Evolutionary conservation across 1,140 invertebrate genomes (phyloP).

Genomic region (Ditylenchus dipsaci): DNA sequence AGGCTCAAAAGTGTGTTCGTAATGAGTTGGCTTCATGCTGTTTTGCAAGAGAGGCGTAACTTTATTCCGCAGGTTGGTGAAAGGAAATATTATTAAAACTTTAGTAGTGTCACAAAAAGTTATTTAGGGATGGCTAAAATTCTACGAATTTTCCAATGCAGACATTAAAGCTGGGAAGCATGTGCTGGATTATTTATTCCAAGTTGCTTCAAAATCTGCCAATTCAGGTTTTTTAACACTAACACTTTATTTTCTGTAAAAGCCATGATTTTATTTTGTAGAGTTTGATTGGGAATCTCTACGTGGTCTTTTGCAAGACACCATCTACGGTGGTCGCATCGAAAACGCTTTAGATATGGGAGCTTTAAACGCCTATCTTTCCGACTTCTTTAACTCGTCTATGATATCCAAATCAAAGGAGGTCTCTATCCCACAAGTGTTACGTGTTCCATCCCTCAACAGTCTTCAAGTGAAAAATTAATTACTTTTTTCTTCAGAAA

Average conservation of each 20-base stretch:
- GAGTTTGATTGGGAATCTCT: slow-evolving; percentile 71
- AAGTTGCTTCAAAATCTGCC: neutral
- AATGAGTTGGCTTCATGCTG: slow-evolving; percentile 76
- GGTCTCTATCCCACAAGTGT: slow-evolving; percentile 3
- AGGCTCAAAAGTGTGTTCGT: slow-evolving; percentile 61
- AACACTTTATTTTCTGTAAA: too few relatives aligned
- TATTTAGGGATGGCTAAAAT: slow-evolving; percentile 73
- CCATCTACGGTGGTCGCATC: slow-evolving; percentile 81
- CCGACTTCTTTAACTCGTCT: slow-evolving; percentile 8
- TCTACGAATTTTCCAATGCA: slow-evolving; percentile 81
- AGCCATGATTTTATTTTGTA: slow-evolving; percentile 7
- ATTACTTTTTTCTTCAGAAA: neutral
- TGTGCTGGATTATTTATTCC: slow-evolving; percentile 47
- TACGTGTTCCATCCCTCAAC: neutral
- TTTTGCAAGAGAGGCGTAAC: slow-evolving; percentile 78
- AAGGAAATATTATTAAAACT: neutral
- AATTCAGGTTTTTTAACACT: neutral
- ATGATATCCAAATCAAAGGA: slow-evolving; percentile 9
- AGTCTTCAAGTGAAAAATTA: neutral
- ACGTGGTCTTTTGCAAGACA: slow-evolving; percentile 73
- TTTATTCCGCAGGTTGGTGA: slow-evolving; percentile 71
- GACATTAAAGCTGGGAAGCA: slow-evolving; percentile 72
- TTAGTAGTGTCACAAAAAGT: neutral
- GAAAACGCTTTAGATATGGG: slow-evolving; percentile 75
- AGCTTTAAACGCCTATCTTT: slow-evolving; percentile 69